Evolutionary conservation across 1,140 invertebrate species (phyloP).

Genomic region (Euura saliciscinereae): DNA sequence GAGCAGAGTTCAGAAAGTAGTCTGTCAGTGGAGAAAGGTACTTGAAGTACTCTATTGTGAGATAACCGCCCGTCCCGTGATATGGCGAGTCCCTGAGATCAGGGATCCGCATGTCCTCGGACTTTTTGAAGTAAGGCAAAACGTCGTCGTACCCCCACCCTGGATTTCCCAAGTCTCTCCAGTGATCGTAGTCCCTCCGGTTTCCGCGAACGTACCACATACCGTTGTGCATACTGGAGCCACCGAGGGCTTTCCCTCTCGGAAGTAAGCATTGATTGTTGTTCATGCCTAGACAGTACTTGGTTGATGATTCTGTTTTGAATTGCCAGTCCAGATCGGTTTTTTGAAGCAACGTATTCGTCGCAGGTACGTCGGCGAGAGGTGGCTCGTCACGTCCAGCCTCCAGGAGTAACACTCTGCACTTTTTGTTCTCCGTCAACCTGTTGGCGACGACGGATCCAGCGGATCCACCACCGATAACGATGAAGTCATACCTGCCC

Average conservation of each 20-base stretch:
- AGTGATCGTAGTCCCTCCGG: constrained; percentile 51
- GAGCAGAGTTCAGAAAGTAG: constrained; percentile 63
- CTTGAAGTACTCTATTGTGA: constrained; percentile 70
- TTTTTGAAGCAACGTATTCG: constrained; percentile 75
- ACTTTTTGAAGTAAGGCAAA: constrained; percentile 61
- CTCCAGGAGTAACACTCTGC: constrained; percentile 76
- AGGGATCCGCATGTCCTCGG: constrained; percentile 60
- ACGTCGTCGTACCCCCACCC: constrained; percentile 68
- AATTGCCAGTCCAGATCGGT: constrained; percentile 79
- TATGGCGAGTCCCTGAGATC: constrained; percentile 62
- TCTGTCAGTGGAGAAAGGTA: constrained; percentile 67
- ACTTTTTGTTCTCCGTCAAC: constrained; percentile 69
- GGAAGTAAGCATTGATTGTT: neutral
- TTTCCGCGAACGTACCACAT: constrained; percentile 70
- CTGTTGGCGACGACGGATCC: constrained; percentile 78
- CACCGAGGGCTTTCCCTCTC: constrained; percentile 60
- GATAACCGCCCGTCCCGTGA: constrained; percentile 70
- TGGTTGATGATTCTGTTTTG: constrained; percentile 69
- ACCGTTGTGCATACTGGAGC: constrained; percentile 65
- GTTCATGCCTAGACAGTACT: constrained; percentile 62
- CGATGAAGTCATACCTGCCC: constrained; percentile 71
- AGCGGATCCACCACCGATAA: constrained; percentile 81
- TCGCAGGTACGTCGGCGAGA: constrained; percentile 72
- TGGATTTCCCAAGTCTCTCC: constrained; percentile 57
- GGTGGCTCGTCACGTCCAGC: constrained; percentile 76